Conservation (phyloP, 2,797 vertebrate species). For the Sitta carolinensis region DNA sequence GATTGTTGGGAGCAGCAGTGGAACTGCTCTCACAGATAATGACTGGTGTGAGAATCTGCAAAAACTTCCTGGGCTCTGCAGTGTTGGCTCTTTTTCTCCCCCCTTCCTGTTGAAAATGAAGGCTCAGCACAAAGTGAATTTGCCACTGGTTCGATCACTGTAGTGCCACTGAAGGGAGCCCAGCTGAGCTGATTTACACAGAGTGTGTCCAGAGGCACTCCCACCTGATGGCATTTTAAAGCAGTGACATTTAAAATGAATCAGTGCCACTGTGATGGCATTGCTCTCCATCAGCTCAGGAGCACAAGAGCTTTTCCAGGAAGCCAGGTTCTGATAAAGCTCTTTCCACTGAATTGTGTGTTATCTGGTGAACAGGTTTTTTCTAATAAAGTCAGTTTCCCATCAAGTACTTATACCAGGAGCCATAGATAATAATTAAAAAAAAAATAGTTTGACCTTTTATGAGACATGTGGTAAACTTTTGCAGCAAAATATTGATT, state of each 20-base stretch:
- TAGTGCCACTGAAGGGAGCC: not conserved
- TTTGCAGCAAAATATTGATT: not conserved
- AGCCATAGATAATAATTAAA: not conserved
- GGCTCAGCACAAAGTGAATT: not conserved
- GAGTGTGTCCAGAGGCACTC: not conserved
- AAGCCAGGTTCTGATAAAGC: conserved; percentile 5
- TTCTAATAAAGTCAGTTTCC: not conserved
- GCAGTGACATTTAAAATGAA: conserved; percentile 42
- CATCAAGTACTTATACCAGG: not conserved
- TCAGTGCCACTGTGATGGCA: not conserved
- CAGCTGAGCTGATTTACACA: conserved; percentile 7
- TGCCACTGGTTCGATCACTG: conserved; percentile 14
- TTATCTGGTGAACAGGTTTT: not conserved
- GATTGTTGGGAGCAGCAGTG: not conserved
- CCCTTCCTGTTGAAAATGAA: not conserved
- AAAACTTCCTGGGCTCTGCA: not conserved
- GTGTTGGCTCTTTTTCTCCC: not conserved
- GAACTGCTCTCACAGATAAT: not conserved
- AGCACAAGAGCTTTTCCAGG: not conserved
- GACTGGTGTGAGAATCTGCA: not conserved
- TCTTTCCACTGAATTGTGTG: not conserved
- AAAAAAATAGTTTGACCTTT: not conserved
- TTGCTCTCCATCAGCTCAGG: not conserved
- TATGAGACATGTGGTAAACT: not conserved
- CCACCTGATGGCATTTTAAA: conserved; percentile 39